Conservation (phyloP, 2,113 vertebrate genomes). For the Oxygymnocypris stewartii region DNA sequence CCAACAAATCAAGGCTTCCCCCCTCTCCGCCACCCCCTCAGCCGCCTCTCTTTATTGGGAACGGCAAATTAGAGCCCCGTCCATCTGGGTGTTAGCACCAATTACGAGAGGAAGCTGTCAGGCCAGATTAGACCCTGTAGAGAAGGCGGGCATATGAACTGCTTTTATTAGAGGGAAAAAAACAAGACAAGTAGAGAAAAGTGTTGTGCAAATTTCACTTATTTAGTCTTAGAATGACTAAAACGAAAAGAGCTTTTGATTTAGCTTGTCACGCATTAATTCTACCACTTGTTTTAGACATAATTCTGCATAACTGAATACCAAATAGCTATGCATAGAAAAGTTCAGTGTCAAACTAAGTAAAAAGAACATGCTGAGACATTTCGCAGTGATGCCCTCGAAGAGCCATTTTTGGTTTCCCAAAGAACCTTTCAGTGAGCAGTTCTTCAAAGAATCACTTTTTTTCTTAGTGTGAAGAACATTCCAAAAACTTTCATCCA, state of each 20-base stretch:
- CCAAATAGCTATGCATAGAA: background rate
- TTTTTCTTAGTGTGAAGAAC: too few relatives aligned
- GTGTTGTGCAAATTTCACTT: background rate
- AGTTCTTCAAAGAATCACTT: background rate
- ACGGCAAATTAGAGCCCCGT: slow-evolving; percentile 77
- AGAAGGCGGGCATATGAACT: slow-evolving; percentile 60
- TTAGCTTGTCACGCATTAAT: background rate
- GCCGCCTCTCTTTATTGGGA: slow-evolving; percentile 75
- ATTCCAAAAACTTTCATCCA: background rate
- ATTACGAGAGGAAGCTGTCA: slow-evolving; percentile 81
- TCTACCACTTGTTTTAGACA: background rate
- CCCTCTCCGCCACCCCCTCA: slow-evolving; percentile 58
- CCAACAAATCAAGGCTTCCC: slow-evolving; percentile 71
- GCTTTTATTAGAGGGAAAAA: slow-evolving; percentile 24
- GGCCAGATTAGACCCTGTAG: slow-evolving; percentile 74
- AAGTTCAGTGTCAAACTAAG: background rate
- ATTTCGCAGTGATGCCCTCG: background rate
- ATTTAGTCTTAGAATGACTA: background rate
- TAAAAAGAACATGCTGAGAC: background rate
- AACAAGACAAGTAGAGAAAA: slow-evolving; percentile 16
- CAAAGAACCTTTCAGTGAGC: background rate
- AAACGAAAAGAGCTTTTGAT: background rate
- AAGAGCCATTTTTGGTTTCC: background rate
- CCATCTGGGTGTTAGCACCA: slow-evolving; percentile 84
- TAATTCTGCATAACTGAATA: background rate